Evolutionary conservation across 1,140 invertebrate species (phyloP).

Genomic region (Helicoverpa zea): DNA sequence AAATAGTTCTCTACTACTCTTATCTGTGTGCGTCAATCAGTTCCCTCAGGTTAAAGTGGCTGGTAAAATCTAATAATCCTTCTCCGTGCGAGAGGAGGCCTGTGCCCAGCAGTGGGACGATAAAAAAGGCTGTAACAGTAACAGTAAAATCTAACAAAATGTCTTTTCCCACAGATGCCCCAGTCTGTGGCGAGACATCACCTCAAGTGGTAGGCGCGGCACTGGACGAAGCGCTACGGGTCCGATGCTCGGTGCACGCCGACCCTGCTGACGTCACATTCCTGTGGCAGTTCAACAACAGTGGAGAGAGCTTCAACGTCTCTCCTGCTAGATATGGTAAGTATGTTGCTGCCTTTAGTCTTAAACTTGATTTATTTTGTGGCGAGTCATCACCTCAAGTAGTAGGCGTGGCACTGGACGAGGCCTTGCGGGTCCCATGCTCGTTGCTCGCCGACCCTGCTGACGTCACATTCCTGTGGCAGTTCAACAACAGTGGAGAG

Average conservation of each 20-base stretch:
- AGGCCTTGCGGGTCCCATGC: slow-evolving; percentile 93
- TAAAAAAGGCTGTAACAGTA: too few relatives aligned
- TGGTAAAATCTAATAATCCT: too few relatives aligned
- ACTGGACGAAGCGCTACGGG: slow-evolving; percentile 92
- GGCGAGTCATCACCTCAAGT: slow-evolving; percentile 90
- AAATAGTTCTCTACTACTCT: too few relatives aligned
- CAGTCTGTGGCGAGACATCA: slow-evolving; percentile 91
- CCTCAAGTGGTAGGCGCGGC: slow-evolving; percentile 93
- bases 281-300: slow-evolving; percentile 96
- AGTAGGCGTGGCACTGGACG: slow-evolving; percentile 94
- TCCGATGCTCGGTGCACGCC: slow-evolving; percentile 94
- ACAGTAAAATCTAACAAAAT: not conserved
- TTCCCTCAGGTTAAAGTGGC: too few relatives aligned
- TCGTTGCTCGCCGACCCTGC: slow-evolving; percentile 94
- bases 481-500: slow-evolving; percentile 95
- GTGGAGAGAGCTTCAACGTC: slow-evolving; percentile 94
- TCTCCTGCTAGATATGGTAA: slow-evolving; percentile 88
- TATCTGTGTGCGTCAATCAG: too few relatives aligned
- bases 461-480: slow-evolving; percentile 95
- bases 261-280: slow-evolving; percentile 95
- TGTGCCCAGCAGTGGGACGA: too few relatives aligned
- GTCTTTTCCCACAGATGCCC: slow-evolving; percentile 89
- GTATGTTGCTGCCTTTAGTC: not conserved
- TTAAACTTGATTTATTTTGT: slow-evolving; percentile 86
- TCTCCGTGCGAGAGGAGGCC: too few relatives aligned